Evolutionary conservation across 2,888 invertebrate genomes (phyloP).

Genomic region (Clusia tigrina): DNA sequence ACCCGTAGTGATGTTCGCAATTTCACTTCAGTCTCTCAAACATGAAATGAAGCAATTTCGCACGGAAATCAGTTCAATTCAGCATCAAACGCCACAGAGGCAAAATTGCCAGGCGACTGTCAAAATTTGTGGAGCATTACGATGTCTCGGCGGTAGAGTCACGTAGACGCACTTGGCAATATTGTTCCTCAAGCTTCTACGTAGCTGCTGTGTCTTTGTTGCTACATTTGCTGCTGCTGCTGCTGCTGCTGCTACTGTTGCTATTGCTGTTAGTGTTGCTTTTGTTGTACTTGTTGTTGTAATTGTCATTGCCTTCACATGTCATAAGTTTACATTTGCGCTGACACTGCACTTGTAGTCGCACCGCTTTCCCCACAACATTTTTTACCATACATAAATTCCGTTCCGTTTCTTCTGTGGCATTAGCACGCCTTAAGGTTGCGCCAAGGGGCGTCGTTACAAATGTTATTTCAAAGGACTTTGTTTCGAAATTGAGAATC

Average conservation of each 20-base stretch:
- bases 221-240: neutral
- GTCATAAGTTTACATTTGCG: neutral
- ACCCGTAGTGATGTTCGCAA: neutral
- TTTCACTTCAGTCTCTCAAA: neutral
- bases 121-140: neutral
- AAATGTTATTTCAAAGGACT: neutral
- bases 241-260: neutral
- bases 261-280: neutral
- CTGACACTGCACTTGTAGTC: slow-evolving; percentile 8
- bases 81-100: neutral
- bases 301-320: neutral
- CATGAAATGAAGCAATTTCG: neutral
- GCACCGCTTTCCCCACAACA: neutral
- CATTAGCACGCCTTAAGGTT: slow-evolving; percentile 7
- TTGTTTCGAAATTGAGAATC: slow-evolving; percentile 5
- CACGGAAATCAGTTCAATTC: slow-evolving; percentile 12
- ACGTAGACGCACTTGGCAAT: slow-evolving; percentile 10
- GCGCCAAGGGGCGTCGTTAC: neutral
- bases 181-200: neutral
- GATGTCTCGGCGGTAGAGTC: neutral
- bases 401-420: neutral
- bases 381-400: too few species aligned
- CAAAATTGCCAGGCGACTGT: neutral
- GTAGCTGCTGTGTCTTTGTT: neutral
- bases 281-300: neutral